Evolutionary conservation across 2,888 invertebrate genomes (phyloP), one percentile per base, ranked within the genome.

Genomic region (Mellilla xanthometata): DNA sequence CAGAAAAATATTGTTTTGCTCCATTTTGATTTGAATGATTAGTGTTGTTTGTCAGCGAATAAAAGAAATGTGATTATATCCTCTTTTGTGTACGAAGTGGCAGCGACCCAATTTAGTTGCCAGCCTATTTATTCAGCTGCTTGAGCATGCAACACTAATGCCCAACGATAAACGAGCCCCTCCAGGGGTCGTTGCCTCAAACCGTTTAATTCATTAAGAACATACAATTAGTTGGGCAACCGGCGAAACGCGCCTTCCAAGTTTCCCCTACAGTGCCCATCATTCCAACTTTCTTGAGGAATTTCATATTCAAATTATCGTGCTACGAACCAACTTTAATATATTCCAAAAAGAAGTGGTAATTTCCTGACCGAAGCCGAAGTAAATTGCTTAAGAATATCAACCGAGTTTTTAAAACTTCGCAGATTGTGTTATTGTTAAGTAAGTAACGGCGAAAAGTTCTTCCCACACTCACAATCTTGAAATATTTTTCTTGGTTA

Each of bases 141-240:
- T 43, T 39, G 30, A 32, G 48, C 45, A 36, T 48, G 45, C 30
- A 36, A 34, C 35, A 27, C 32, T 36, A 34, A 27, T 49, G 30
- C 32, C 35, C 35, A 42, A 46, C 46, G 31, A 28, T 46, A 39
- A 56, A 41, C 34, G 40, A 33, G 32, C 23, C 35, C 24, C 39
- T 24, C 23, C 39, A 33, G 39, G 43, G 48, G 56, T 53, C 56
- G 55, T 58, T 55, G 54, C 54, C 62, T 52, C 58, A 55, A 65
- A 63, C 55, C 59, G 60, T 72, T 72, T 69, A 72, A 75, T 75
- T 75, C 62, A 72, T 75, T 74, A 76, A 52, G 61, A 63, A 61
- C 57, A 62, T 65, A 72, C 67, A 73, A 72, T 73, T 69, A 72
- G 63, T 55, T 54, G 53, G 58, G 40, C 56, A 58, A 57, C 60